A percentile compares a stretch with the other conserved stretches of the same genome.
These are phyloP conservation scores for Orbicella faveolata DNA, from an alignment of 64 coral and sea anemone genomes.

Conservation along the genomic window DNA sequence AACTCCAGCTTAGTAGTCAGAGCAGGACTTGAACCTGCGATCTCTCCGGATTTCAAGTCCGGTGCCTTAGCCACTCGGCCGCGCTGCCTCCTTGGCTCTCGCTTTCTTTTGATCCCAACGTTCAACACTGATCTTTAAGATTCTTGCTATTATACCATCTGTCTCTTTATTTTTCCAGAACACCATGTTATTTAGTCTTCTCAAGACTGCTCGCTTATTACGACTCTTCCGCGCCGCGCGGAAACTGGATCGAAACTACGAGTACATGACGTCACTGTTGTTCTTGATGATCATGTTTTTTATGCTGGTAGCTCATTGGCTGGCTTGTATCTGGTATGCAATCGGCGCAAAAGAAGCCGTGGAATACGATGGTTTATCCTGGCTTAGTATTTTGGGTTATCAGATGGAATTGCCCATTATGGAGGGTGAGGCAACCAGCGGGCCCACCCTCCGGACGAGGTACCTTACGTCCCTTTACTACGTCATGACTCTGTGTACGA, in stretches of 20 bases:
- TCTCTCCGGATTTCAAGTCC: no score
- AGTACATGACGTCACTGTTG: constrained; percentile 94
- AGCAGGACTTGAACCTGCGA: no score
- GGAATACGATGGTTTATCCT: constrained; percentile 28
- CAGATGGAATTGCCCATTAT: constrained; percentile 2
- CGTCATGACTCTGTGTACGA: constrained; percentile 96
- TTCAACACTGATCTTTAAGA: background rate
- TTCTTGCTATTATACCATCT: background rate
- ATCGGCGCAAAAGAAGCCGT: constrained; percentile 68
- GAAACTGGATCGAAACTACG: constrained; percentile 98
- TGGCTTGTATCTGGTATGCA: constrained; percentile 94
- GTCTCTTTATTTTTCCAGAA: constrained; percentile 52
- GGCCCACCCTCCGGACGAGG: constrained; percentile 51
- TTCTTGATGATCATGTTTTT: constrained; percentile 98
- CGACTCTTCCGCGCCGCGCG: constrained; percentile 90
- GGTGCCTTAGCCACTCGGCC: no score
- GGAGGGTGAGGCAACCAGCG: constrained; percentile 15
- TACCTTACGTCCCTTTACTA: constrained; percentile 98
- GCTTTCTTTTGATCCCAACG: background rate
- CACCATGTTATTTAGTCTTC: constrained; percentile 90
- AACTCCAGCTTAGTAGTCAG: no score
- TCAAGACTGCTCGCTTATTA: constrained; percentile 90
- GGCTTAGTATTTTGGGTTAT: constrained; percentile 62
- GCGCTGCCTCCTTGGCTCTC: no score
- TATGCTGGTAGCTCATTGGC: constrained; percentile 98